These are phyloP conservation scores for Philhelius pedissequus DNA, from an alignment of 2,888 invertebrate genomes.

Conservation along the genomic window DNA sequence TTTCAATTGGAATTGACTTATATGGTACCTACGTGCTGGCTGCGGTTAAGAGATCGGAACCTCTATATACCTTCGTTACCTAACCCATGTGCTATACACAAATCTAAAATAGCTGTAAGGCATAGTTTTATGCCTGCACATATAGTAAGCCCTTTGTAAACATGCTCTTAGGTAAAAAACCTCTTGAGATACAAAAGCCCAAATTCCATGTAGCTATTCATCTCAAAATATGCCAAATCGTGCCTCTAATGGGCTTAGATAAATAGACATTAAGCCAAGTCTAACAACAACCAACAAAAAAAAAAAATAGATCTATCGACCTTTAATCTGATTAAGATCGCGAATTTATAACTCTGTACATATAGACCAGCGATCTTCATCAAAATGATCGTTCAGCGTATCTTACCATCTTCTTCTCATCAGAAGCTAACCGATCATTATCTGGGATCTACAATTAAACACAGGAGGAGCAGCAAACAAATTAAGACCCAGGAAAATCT, in stretches of 20 bases:
- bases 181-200: not conserved
- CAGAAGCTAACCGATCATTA: constrained; percentile 51
- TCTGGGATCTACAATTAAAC: constrained; percentile 57
- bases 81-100: not conserved
- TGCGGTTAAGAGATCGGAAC: not conserved
- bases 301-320: constrained; percentile 33
- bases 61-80: not conserved
- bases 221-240: constrained; percentile 49
- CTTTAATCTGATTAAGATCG: constrained; percentile 61
- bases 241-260: constrained; percentile 21
- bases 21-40: not conserved
- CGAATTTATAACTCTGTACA: not conserved
- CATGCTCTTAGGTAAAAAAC: not conserved
- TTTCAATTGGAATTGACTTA: constrained; percentile 41
- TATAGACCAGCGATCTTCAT: constrained; percentile 22
- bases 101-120: not conserved
- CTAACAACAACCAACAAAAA: not conserved
- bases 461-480: constrained; percentile 21
- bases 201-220: constrained; percentile 34
- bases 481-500: constrained; percentile 18
- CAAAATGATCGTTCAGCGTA: constrained; percentile 22
- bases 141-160: constrained; percentile 30
- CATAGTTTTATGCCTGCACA: not conserved
- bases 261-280: not conserved
- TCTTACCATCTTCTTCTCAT: constrained; percentile 14